These are phyloP conservation scores for Epiblema foenella DNA, from an alignment of 2,888 invertebrate species.

Conservation along the genomic window DNA sequence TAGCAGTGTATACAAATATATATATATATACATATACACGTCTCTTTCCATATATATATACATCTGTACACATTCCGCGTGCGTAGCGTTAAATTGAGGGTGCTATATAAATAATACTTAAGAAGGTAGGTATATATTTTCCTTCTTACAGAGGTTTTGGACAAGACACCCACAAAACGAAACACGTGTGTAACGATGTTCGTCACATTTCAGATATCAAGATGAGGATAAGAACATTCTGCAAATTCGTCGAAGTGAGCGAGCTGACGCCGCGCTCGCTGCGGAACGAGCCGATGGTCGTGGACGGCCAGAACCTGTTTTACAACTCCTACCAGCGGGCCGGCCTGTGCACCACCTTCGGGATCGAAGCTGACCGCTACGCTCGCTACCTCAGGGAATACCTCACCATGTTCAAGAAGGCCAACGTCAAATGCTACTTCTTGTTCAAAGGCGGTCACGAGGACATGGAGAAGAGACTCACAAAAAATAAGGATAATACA, in stretches of 20 bases:
- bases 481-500: constrained; percentile 9
- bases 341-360: constrained; percentile 49
- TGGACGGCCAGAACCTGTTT: constrained; percentile 60
- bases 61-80: no score
- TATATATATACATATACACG: no score
- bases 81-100: no score
- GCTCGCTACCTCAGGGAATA: constrained; percentile 51
- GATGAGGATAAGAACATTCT: constrained; percentile 34
- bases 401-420: constrained; percentile 54
- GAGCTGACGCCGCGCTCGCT: constrained; percentile 41
- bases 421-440: constrained; percentile 57
- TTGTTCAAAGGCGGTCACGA: constrained; percentile 59
- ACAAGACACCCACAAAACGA: no score
- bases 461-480: constrained; percentile 46
- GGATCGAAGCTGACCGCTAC: constrained; percentile 57
- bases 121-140: no score
- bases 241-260: constrained; percentile 20
- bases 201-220: constrained; percentile 19
- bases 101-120: no score
- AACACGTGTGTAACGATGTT: background rate
- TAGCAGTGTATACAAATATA: no score
- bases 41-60: no score
- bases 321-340: constrained; percentile 50
- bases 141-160: no score
- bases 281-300: constrained; percentile 55